Evolutionary conservation across 2,888 invertebrate genomes (phyloP).

Genomic region (Acrobasis repandana): DNA sequence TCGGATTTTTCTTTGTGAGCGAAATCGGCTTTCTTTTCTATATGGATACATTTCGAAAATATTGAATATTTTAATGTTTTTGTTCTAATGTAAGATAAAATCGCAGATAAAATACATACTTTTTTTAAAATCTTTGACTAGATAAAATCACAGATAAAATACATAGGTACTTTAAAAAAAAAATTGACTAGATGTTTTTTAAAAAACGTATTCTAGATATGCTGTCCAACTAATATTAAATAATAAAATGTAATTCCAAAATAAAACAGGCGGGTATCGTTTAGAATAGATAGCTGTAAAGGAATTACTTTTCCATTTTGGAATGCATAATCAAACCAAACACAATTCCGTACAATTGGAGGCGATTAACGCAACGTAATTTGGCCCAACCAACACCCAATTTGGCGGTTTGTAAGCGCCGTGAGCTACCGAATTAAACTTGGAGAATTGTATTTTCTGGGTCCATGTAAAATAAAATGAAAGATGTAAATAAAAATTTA

Average conservation of each 20-base stretch:
- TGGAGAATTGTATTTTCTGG: not conserved
- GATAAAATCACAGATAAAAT: too few relatives aligned
- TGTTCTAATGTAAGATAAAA: too few relatives aligned
- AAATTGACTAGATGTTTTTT: too few relatives aligned
- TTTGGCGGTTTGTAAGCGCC: slow-evolving; percentile 1
- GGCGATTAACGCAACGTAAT: slow-evolving; percentile 8
- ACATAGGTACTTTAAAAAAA: too few relatives aligned
- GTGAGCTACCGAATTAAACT: not conserved
- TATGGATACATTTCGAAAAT: too few relatives aligned
- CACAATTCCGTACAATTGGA: slow-evolving; percentile 3
- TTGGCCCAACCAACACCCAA: slow-evolving; percentile 8
- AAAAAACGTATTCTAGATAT: too few relatives aligned
- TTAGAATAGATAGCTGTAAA: not conserved
- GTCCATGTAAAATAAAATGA: not conserved
- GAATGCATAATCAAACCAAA: not conserved
- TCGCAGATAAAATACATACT: too few relatives aligned
- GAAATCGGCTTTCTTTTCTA: not conserved
- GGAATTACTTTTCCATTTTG: not conserved
- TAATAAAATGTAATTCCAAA: too few relatives aligned
- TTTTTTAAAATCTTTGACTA: too few relatives aligned
- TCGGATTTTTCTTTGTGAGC: slow-evolving; percentile 1
- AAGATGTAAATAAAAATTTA: not conserved
- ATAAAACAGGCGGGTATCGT: not conserved
- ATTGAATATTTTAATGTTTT: too few relatives aligned
- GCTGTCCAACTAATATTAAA: too few relatives aligned